Evolutionary conservation across 2,113 vertebrate species (phyloP).

Genomic region (Paradisaea rubra): DNA sequence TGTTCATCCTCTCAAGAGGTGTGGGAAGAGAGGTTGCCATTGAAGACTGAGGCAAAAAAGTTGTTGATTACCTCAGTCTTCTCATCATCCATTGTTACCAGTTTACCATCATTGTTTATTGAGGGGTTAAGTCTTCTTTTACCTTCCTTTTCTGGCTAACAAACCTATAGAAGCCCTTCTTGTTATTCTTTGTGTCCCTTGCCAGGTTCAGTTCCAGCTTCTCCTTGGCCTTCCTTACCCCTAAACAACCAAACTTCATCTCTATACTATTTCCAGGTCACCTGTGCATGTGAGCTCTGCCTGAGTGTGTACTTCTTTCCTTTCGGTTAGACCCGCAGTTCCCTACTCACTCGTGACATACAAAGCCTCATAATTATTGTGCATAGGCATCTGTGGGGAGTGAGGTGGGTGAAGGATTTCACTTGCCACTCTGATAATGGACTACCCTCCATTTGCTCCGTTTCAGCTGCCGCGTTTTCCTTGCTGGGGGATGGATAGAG

Average conservation of each 20-base stretch:
- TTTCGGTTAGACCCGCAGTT: background rate
- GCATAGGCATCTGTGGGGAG: background rate
- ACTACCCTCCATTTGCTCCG: background rate
- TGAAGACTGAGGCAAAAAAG: background rate
- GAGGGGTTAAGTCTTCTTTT: background rate
- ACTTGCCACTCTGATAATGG: background rate
- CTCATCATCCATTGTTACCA: background rate
- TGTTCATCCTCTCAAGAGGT: background rate
- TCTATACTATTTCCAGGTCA: background rate
- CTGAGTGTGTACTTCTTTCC: background rate
- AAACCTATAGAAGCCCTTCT: background rate
- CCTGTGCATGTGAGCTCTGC: background rate
- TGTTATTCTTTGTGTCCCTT: background rate
- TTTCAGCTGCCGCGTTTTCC: background rate
- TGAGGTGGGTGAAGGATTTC: background rate
- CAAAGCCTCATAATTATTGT: too few relatives aligned
- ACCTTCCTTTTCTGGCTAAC: background rate
- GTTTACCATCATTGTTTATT: background rate
- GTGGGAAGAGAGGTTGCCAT: background rate
- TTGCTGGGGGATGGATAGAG: background rate
- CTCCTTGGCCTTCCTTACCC: background rate
- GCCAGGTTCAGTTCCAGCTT: background rate
- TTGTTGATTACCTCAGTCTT: background rate
- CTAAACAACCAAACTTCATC: background rate
- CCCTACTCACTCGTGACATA: too few relatives aligned